phyloP scores from a whole-genome alignment of 2,888 invertebrate species.

The Pseudanteris insignis region DNA sequence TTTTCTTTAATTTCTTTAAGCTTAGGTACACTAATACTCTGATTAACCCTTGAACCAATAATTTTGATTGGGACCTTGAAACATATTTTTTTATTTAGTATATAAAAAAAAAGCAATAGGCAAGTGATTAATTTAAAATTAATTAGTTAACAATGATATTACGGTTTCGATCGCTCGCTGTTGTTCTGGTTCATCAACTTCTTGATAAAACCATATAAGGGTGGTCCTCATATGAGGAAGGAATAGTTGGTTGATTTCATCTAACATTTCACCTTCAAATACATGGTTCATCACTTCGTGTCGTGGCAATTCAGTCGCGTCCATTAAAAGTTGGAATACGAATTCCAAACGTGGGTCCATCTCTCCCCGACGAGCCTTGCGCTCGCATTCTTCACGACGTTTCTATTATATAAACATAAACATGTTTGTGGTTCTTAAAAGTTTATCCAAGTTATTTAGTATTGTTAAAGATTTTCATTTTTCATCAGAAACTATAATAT shows the following conservation, averaged over 20 bases:
- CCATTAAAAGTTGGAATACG: constrained; percentile 87
- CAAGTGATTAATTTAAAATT: no score
- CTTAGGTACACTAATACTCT: constrained; percentile 56
- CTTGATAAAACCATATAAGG: constrained; percentile 89
- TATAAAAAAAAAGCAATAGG: constrained; percentile 1
- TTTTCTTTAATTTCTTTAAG: constrained; percentile 65
- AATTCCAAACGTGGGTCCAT: constrained; percentile 93
- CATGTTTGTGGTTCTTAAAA: no score
- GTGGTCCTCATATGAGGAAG: constrained; percentile 86
- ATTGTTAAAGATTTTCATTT: no score
- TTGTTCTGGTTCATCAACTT: constrained; percentile 76
- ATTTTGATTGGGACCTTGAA: constrained; percentile 49
- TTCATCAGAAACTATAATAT: no score
- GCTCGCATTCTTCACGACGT: constrained; percentile 90
- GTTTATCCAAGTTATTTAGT: no score
- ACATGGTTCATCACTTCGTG: constrained; percentile 91
- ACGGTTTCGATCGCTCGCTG: constrained; percentile 63
- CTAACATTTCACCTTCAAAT: constrained; percentile 89
- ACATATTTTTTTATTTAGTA: background rate
- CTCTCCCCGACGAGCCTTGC: constrained; percentile 88
- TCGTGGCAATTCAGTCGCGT: constrained; percentile 81
- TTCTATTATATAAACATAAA: constrained; percentile 66
- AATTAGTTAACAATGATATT: no score
- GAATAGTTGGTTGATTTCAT: constrained; percentile 88
- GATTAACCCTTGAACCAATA: constrained; percentile 49